phyloP scores from a whole-genome alignment of 2,113 vertebrate species.

The Phaetusa simplex region DNA sequence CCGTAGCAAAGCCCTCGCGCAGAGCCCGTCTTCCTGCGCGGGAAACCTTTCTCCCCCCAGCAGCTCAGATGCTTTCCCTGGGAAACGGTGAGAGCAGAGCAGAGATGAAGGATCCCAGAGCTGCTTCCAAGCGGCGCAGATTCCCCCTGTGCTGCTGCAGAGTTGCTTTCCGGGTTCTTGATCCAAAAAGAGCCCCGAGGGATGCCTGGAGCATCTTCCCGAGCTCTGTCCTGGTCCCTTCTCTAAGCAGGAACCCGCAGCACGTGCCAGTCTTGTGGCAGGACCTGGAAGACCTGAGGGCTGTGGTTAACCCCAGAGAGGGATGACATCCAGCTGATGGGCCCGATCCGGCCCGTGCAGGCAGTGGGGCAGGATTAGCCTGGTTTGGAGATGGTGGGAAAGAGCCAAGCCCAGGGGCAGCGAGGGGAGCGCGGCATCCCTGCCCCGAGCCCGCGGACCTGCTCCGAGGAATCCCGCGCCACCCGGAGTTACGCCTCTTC shows the following conservation, averaged over 20 bases:
- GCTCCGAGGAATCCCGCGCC: not conserved
- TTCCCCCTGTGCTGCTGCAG: not conserved
- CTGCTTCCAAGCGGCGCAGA: not conserved
- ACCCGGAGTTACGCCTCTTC: rapidly evolving
- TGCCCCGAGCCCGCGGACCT: rapidly evolving
- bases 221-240: not conserved
- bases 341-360: not conserved
- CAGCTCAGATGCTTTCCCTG: not conserved
- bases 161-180: not conserved
- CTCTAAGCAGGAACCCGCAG: not conserved
- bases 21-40: not conserved
- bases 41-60: not conserved
- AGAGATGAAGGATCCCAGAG: not conserved
- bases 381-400: not conserved
- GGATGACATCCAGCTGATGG: not conserved
- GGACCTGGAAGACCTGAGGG: not conserved
- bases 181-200: not conserved
- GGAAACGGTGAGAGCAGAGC: not conserved
- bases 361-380: not conserved
- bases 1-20: not conserved
- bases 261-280: rapidly evolving
- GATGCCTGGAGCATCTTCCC: not conserved
- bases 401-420: not conserved
- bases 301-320: not conserved
- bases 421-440: rapidly evolving